Evolutionary conservation across 2,797 vertebrate genomes (phyloP).

Genomic region (Enteromius paludinosus): DNA sequence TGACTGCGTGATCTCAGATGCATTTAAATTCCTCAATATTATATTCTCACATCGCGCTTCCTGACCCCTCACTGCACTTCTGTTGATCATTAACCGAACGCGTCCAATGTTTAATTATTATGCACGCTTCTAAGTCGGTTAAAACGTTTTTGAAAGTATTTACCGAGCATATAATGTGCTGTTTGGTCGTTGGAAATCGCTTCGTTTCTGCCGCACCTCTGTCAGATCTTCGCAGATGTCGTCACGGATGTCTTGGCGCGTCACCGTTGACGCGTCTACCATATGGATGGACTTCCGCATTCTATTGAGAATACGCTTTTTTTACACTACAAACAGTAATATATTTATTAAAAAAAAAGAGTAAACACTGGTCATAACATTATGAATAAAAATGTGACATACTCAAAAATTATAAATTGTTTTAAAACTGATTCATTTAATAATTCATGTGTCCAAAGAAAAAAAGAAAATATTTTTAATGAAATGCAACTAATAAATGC

Average conservation of each 20-base stretch:
- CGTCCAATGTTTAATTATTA: not conserved
- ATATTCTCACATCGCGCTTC: slow-evolving; percentile 47
- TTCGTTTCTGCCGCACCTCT: slow-evolving; percentile 67
- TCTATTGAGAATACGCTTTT: not conserved
- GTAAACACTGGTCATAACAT: not conserved
- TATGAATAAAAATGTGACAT: not conserved
- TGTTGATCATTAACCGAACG: not conserved
- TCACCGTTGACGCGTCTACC: slow-evolving; percentile 34
- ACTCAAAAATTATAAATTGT: not conserved
- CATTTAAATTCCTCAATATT: slow-evolving; percentile 26
- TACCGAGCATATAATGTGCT: slow-evolving; percentile 47
- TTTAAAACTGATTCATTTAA: not conserved
- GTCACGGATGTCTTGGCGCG: slow-evolving; percentile 57
- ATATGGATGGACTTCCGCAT: slow-evolving; percentile 21
- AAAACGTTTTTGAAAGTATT: slow-evolving; percentile 34
- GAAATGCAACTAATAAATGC: not conserved
- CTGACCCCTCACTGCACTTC: slow-evolving; percentile 5
- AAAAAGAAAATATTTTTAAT: not conserved
- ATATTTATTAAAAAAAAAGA: not conserved
- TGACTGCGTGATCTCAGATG: not conserved
- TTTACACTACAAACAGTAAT: not conserved
- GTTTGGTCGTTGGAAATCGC: slow-evolving; percentile 54
- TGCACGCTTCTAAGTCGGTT: too few relatives aligned
- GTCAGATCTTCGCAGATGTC: slow-evolving; percentile 70
- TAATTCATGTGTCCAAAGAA: not conserved